Conservation (phyloP, 2,888 invertebrate species). For the Strigamia transsilvanica region DNA sequence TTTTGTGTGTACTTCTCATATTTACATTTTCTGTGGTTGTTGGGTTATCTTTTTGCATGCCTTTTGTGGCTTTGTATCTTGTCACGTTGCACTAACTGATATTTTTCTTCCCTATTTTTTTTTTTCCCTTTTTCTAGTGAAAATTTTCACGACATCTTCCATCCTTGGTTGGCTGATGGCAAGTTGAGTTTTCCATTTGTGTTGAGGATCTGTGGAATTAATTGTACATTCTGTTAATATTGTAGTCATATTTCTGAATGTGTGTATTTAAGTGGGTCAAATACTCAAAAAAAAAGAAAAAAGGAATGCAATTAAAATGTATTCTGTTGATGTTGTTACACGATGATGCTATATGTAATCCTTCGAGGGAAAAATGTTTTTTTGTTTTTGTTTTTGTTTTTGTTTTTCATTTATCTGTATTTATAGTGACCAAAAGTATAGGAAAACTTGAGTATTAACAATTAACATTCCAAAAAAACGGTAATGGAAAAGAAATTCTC, state of each 20-base stretch:
- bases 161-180: conserved; percentile 6
- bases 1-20: neutral
- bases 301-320: neutral
- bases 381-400: too few relatives aligned
- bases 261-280: conserved; percentile 27
- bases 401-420: conserved; percentile 7
- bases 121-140: conserved; percentile 34
- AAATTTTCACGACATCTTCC: conserved; percentile 46
- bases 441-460: conserved; percentile 11
- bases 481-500: neutral
- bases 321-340: conserved; percentile 23
- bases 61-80: conserved; percentile 10
- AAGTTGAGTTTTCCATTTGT: conserved; percentile 10
- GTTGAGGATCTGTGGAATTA: conserved; percentile 32
- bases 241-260: conserved; percentile 41
- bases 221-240: conserved; percentile 48
- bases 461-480: neutral
- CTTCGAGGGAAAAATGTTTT: neutral
- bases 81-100: conserved; percentile 31
- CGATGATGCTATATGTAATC: conserved; percentile 14
- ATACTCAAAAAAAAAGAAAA: conserved; percentile 7
- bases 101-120: conserved; percentile 4
- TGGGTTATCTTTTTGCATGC: neutral
- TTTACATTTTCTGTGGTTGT: neutral
- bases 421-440: conserved; percentile 5